Evolutionary conservation across 1,140 invertebrate genomes (phyloP).

Genomic region (Olivierus martensii): DNA sequence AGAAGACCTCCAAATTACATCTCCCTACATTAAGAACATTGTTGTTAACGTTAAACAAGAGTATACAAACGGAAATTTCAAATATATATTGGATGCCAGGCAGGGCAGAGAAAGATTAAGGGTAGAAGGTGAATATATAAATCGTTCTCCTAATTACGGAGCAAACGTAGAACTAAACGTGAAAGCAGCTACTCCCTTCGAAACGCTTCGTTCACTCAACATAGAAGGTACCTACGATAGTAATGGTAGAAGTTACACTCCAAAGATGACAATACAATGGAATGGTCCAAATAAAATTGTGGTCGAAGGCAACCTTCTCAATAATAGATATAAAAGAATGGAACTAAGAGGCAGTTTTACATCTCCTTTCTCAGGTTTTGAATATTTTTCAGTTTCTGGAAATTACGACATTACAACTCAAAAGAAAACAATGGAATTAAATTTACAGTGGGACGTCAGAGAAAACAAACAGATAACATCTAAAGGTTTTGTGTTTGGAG

Average conservation of each 20-base stretch:
- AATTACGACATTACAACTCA: conserved; percentile 4
- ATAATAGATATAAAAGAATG: not conserved
- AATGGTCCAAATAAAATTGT: not conserved
- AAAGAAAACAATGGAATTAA: conserved; percentile 1
- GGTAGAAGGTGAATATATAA: no score
- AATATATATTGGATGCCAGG: no score
- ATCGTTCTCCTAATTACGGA: no score
- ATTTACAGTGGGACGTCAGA: conserved; percentile 1
- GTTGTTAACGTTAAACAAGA: no score
- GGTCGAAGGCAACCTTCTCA: not conserved
- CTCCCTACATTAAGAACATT: not conserved
- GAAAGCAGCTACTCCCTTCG: not conserved
- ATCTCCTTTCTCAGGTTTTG: conserved; percentile 1
- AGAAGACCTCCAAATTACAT: not conserved
- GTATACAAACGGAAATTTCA: no score
- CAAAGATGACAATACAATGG: not conserved
- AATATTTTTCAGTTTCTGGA: conserved; percentile 3
- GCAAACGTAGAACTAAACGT: no score
- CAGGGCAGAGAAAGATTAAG: no score
- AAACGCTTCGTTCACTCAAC: not conserved
- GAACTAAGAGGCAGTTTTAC: not conserved
- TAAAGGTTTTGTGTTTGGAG: conserved; percentile 1
- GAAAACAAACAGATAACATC: conserved; percentile 6
- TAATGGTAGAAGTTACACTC: not conserved
- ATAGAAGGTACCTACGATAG: not conserved